These are phyloP conservation scores for Amblyopsis hoosieri DNA, from an alignment of 2,797 vertebrate species.

Conservation along the genomic window DNA sequence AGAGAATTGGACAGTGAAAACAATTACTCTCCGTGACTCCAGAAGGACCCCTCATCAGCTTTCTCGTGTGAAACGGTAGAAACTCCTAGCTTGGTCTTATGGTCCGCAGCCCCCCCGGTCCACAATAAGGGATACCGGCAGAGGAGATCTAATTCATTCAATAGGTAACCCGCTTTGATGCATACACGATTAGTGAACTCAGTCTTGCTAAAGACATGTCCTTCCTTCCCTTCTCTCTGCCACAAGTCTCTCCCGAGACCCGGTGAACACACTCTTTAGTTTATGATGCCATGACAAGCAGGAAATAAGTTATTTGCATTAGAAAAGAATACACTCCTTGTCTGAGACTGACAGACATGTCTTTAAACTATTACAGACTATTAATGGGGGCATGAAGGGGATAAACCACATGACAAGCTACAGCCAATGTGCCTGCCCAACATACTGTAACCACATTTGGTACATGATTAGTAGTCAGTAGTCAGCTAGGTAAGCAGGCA, in stretches of 20 bases:
- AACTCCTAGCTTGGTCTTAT: not conserved
- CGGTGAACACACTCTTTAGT: not conserved
- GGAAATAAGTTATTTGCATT: conserved; percentile 42
- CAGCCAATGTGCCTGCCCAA: conserved; percentile 20
- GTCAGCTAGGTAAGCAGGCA: conserved; percentile 45
- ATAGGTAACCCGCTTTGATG: no score
- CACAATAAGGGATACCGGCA: no score
- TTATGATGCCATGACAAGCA: conserved; percentile 3
- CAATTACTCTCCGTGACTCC: conserved; percentile 10
- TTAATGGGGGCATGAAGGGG: not conserved
- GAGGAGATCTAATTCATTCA: no score
- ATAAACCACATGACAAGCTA: conserved; percentile 22
- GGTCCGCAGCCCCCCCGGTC: not conserved
- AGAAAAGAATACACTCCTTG: conserved; percentile 36
- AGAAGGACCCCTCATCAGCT: conserved; percentile 6
- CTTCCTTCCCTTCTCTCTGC: no score
- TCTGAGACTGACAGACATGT: conserved; percentile 8
- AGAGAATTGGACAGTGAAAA: conserved; percentile 28
- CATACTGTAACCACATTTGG: conserved; percentile 20
- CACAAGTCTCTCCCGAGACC: not conserved
- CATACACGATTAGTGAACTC: no score
- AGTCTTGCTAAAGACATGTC: no score
- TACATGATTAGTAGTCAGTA: conserved; percentile 52
- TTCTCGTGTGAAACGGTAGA: not conserved
- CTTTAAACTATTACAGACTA: conserved; percentile 7